Conservation (phyloP, 2,113 vertebrate species). For the Sinocyclocheilus maitianheensis region DNA sequence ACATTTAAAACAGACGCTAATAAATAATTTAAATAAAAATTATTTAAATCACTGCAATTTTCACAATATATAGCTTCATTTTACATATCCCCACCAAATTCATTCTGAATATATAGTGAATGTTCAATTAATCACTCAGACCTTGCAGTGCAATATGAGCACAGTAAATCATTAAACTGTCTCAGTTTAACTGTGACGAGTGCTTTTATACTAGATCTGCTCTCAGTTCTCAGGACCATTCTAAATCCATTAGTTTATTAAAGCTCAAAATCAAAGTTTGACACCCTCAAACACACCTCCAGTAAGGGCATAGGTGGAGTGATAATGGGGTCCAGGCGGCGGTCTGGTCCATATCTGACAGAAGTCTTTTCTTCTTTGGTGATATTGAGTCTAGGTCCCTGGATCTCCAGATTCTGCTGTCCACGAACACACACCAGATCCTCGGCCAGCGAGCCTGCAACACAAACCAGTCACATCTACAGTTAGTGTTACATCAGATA, state of each 20-base stretch:
- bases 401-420: slow-evolving; percentile 92
- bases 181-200: neutral
- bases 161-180: neutral
- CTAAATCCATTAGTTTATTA: neutral
- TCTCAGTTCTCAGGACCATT: neutral
- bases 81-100: neutral
- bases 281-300: slow-evolving; percentile 79
- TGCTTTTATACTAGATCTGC: neutral
- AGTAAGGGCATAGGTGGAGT: slow-evolving; percentile 92
- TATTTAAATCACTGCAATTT: neutral
- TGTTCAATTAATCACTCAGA: neutral
- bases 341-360: slow-evolving; percentile 88
- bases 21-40: neutral
- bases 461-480: neutral
- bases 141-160: neutral
- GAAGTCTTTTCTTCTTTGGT: slow-evolving; percentile 97
- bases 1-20: neutral
- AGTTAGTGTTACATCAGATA: neutral
- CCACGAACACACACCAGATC: slow-evolving; percentile 85
- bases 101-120: neutral
- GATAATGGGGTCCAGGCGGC: slow-evolving; percentile 90
- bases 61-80: neutral
- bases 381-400: slow-evolving; percentile 90
- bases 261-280: neutral
- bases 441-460: slow-evolving; percentile 74